These are phyloP conservation scores for Sycophila sp. DNA, from an alignment of 1,140 invertebrate species.

Conservation along the genomic window DNA sequence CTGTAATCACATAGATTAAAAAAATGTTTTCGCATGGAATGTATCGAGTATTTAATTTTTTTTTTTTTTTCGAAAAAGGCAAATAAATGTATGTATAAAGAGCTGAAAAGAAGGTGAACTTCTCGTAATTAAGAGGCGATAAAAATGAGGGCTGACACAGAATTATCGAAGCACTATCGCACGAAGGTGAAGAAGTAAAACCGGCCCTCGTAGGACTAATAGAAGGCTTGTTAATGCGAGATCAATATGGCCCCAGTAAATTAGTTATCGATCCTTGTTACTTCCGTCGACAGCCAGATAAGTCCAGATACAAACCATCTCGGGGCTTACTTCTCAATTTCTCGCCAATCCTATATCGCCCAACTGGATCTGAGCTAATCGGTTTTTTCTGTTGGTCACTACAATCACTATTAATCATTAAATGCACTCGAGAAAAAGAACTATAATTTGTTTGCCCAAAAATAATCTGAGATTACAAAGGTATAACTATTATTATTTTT, in stretches of 20 bases:
- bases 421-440: too few species aligned
- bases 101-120: not conserved
- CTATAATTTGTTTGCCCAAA: too few species aligned
- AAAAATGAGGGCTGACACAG: not conserved
- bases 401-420: too few species aligned
- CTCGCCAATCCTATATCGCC: too few species aligned
- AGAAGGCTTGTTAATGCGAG: not conserved
- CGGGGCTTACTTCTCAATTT: not conserved
- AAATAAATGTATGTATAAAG: too few species aligned
- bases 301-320: not conserved
- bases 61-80: too few species aligned
- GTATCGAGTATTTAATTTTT: too few species aligned
- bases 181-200: not conserved
- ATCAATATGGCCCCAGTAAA: not conserved
- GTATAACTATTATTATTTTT: too few species aligned
- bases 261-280: conserved; percentile 21
- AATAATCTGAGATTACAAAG: too few species aligned
- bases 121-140: conserved; percentile 9
- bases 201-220: not conserved
- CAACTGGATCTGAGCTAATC: too few species aligned
- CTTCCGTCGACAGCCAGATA: not conserved
- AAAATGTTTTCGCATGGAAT: too few species aligned
- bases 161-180: not conserved
- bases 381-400: not conserved
- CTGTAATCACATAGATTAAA: too few species aligned